These are phyloP conservation scores for Anoplolepis gracilipes DNA, from an alignment of 1,140 invertebrate genomes.

Conservation along the genomic window DNA sequence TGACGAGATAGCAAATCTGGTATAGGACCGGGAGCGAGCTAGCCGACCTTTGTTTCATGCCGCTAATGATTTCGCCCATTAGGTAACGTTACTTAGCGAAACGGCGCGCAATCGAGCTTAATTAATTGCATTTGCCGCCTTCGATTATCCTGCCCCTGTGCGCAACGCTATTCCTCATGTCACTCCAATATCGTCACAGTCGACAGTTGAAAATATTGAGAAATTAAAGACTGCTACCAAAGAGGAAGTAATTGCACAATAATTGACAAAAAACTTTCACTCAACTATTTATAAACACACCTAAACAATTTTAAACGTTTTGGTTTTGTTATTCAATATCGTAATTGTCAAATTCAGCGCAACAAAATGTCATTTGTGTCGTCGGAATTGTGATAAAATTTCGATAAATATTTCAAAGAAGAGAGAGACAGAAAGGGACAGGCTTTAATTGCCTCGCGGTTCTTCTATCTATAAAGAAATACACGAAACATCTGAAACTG, in stretches of 20 bases:
- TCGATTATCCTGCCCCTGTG: slow-evolving; percentile 67
- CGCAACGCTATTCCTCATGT: not conserved
- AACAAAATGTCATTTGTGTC: not conserved
- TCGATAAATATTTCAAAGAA: not conserved
- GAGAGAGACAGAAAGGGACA: not conserved
- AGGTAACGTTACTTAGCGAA: slow-evolving; percentile 67
- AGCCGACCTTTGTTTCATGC: slow-evolving; percentile 63
- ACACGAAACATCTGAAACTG: slow-evolving; percentile 27
- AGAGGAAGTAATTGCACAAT: not conserved
- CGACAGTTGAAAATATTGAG: not conserved
- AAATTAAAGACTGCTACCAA: not conserved
- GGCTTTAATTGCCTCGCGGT: slow-evolving; percentile 45
- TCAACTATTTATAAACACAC: not conserved
- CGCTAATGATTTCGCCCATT: slow-evolving; percentile 76
- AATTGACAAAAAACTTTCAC: not conserved
- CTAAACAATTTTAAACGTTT: not conserved
- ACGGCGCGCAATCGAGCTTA: slow-evolving; percentile 69
- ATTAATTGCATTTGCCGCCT: slow-evolving; percentile 73
- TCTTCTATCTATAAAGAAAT: slow-evolving; percentile 34
- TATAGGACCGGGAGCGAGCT: slow-evolving; percentile 2
- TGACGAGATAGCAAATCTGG: slow-evolving; percentile 28
- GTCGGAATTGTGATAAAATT: slow-evolving; percentile 17
- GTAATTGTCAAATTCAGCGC: not conserved
- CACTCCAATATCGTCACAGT: not conserved
- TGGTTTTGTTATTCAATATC: not conserved